phyloP scores from a whole-genome alignment of 2,888 invertebrate species.

The Cephus pulcher region DNA sequence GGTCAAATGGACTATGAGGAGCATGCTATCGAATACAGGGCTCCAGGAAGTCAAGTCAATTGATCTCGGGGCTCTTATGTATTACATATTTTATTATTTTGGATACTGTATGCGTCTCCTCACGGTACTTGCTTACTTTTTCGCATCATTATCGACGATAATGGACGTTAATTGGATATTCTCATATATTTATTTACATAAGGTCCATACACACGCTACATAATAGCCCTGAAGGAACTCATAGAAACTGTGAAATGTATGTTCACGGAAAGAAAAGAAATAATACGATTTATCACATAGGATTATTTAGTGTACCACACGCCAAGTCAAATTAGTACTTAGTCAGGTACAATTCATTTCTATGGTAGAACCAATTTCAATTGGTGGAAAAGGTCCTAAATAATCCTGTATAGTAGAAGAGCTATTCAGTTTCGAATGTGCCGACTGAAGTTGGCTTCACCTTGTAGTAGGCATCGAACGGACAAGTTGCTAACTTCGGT shows the following conservation, averaged over 20 bases:
- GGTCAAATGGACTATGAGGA: constrained; percentile 43
- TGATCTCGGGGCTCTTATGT: constrained; percentile 58
- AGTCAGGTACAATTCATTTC: background rate
- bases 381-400: background rate
- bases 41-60: constrained; percentile 45
- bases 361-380: background rate
- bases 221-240: constrained; percentile 57
- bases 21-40: constrained; percentile 59
- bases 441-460: background rate
- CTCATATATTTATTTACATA: constrained; percentile 6
- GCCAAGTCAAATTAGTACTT: background rate
- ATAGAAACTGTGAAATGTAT: constrained; percentile 64
- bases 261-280: constrained; percentile 32
- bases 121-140: background rate
- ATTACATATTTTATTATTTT: constrained; percentile 3
- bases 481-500: background rate
- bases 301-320: background rate
- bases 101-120: background rate
- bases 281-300: background rate
- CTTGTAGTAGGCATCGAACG: background rate
- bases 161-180: background rate
- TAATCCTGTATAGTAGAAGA: background rate
- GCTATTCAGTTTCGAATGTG: background rate
- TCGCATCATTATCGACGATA: background rate
- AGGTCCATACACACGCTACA: constrained; percentile 22